phyloP scores from a whole-genome alignment of 2,113 vertebrate genomes.

The Ivindomyrus marchei region DNA sequence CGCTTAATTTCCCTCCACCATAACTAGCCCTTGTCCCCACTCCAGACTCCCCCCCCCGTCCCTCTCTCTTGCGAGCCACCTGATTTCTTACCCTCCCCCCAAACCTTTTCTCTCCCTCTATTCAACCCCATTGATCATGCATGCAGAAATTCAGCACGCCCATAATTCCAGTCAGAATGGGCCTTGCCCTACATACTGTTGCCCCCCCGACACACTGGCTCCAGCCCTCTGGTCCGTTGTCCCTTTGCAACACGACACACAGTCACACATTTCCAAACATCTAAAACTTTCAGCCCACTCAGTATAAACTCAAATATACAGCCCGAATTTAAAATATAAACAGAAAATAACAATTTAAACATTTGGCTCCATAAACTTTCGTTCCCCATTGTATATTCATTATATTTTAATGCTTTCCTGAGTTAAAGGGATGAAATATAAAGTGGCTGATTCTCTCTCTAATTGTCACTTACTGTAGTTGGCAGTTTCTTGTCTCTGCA shows the following conservation, averaged over 20 bases:
- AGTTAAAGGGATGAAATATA: not conserved
- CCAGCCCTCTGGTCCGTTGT: constrained; percentile 25
- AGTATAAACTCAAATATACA: not conserved
- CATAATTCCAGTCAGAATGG: constrained; percentile 51
- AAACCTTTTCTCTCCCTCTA: constrained; percentile 33
- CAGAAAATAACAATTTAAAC: not conserved
- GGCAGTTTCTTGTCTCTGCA: not conserved
- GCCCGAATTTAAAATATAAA: not conserved
- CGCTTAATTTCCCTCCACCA: not conserved
- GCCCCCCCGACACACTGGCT: constrained; percentile 17
- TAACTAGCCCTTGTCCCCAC: not conserved
- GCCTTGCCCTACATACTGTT: constrained; percentile 67
- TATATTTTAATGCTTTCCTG: constrained; percentile 9
- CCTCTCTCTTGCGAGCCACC: constrained; percentile 1
- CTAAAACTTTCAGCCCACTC: constrained; percentile 23
- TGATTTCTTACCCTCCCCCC: constrained; percentile 22
- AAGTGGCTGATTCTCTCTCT: not conserved
- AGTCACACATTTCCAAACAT: constrained; percentile 25
- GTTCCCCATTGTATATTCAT: not conserved
- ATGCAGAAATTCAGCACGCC: constrained; percentile 68
- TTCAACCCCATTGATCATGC: constrained; percentile 69
- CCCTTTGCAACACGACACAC: constrained; percentile 25
- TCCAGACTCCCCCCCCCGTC: not conserved
- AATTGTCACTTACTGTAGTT: not conserved
- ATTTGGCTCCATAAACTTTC: not conserved